Evolutionary conservation across 2,113 vertebrate species (phyloP), one percentile per base, ranked within the genome.

Genomic region (Trichomycterus rosablanca): DNA sequence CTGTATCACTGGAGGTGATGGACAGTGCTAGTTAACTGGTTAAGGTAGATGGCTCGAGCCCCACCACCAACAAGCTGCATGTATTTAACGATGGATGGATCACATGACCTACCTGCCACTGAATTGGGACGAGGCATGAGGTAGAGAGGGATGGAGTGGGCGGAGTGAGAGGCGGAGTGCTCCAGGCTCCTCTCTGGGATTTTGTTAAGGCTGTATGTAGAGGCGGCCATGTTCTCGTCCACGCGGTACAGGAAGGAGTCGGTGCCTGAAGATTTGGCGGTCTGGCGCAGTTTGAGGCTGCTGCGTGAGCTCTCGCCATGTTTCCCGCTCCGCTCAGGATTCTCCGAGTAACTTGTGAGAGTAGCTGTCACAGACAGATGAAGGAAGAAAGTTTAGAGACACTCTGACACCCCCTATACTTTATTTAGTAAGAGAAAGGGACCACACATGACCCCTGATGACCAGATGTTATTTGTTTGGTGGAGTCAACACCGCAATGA

Each of bases 81-180:
- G n/a, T n/a, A n/a, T n/a, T n/a, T n/a, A n/a, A n/a, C n/a, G n/a
- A n/a, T n/a, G n/a, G n/a, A n/a, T n/a, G n/a, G n/a, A n/a, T n/a
- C n/a, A n/a, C n/a, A 14, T 18, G 6, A 65, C 91, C 91, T 86
- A 97, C 93, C 94, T 76, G 94, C 95, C 66, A 98, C 94, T 3
- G 95, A 97, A 55, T 97, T 97, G 34, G 94, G 93, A 15, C 94
- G 87, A 61, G 94, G 94, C 90, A 96, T 96, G 63, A 97, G 93
- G 87, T 95, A 95, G 20, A 95, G 91, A 10, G 94, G 92, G 75
- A 98, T 96, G 11, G 93, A 97, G 70, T 97, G 92, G 57, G 92
- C 91, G 2, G 94, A 95, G 3, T 92, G 91, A 7, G 91, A 92
- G 26, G 92, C 78, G 70, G 82, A 84, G 0, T 90, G 86, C 40